Percentiles rank a stretch among this genome's conserved stretches.
phyloP scores from a whole-genome alignment of 1,140 invertebrate genomes.

The Penaeus chinensis region DNA sequence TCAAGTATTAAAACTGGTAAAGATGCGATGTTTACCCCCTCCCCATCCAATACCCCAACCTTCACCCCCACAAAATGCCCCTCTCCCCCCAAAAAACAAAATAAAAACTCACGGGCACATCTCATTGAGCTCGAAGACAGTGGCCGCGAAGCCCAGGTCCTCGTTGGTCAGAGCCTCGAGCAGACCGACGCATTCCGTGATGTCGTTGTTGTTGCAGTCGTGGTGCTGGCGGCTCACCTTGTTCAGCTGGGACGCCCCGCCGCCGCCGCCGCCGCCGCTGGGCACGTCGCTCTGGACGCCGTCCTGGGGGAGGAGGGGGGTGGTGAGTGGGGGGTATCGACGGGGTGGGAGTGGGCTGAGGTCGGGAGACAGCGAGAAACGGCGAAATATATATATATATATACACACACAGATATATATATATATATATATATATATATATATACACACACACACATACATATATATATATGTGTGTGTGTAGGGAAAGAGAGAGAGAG shows the following conservation, averaged over 20 bases:
- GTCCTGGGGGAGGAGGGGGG: neutral
- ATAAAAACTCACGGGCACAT: conserved; percentile 55
- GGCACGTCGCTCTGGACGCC: neutral
- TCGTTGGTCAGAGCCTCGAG: conserved; percentile 61
- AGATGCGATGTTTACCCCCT: no score
- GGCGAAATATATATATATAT: neutral
- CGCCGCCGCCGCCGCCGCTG: neutral
- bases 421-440: neutral
- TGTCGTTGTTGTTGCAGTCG: conserved; percentile 61
- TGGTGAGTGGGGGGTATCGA: neutral
- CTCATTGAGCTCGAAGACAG: conserved; percentile 57
- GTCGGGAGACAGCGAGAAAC: neutral
- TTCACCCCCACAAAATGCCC: no score
- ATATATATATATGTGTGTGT: neutral
- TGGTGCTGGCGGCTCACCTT: conserved; percentile 12
- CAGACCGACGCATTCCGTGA: conserved; percentile 54
- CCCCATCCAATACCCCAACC: no score
- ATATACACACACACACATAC: neutral
- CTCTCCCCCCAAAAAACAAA: no score
- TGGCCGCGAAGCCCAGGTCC: conserved; percentile 60
- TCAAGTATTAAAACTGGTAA: no score
- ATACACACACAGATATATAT: neutral
- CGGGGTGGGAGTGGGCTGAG: neutral
- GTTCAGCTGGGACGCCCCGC: neutral
- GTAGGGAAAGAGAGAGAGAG: no score